Base-by-base conservation (phyloP, 2,888 invertebrate species). In the Trachelus troglodyta region DNA sequence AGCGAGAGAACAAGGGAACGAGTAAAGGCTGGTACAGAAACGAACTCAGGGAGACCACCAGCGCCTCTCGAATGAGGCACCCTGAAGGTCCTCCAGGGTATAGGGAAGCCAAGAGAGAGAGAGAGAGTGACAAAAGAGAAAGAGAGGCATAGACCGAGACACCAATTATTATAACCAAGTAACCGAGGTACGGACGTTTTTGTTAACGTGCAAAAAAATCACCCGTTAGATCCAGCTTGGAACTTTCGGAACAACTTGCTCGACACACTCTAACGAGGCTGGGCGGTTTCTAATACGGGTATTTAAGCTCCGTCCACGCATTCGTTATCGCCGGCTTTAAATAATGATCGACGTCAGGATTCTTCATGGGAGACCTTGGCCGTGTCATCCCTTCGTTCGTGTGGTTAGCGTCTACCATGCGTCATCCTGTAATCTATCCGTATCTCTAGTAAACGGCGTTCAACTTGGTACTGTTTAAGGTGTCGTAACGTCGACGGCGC, bases 161-260 rank as follows among this genome's bases (percentile, higher is more conserved):
- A 83, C 83, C 84, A 85, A 85, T 83, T 85, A 84, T 84, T 81
- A 83, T 80, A 81, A 81, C 83, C 81, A 78, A 83, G 83, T 83
- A 83, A 83, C 83, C 79, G 80, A 81, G 81, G 76, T 69, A 77
- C 71, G 35, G 76, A 74, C 31, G 56, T 75, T 71, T 71, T 71
- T 71, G 71, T 71, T 23, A 31, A 0, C 6, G 34, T 71, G 71
- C 30, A 71, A 71, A 71, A 71, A 71, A 71, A 31, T 31, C 71
- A 71, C 71, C 33, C 71, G 71, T 71, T 71, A 71, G 71, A 71
- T 71, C 71, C 33, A 71, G 71, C 71, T 71, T 12, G 71, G 30
- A 56, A 68, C 73, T 75, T 77, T 33, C 12, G 33, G 33, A 12
- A 34, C 71, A 31, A 71, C 33, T 35, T 73, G 75, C 75, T 71